phyloP scores from a whole-genome alignment of 2,797 vertebrate species.

The Leuciscus waleckii region DNA sequence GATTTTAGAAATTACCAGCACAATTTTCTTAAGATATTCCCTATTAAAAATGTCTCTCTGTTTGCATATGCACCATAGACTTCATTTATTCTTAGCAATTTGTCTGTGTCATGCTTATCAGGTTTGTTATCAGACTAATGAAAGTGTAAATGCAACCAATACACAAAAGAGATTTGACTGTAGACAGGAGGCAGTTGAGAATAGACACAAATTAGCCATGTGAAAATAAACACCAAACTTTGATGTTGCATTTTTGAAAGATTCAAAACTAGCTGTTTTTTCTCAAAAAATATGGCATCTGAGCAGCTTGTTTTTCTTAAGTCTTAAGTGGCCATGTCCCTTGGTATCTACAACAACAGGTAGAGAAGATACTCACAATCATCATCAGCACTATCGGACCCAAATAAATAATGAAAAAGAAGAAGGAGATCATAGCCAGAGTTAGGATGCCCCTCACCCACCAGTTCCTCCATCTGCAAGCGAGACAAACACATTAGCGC shows the following conservation, averaged over 20 bases:
- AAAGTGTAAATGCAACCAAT: background rate
- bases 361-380: constrained; percentile 85
- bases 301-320: background rate
- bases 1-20: background rate
- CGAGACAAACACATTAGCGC: constrained; percentile 26
- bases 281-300: background rate
- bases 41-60: background rate
- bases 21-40: background rate
- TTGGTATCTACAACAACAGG: background rate
- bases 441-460: constrained; percentile 98
- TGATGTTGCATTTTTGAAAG: constrained; percentile 3
- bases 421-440: constrained; percentile 96
- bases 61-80: background rate
- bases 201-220: background rate
- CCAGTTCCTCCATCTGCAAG: constrained; percentile 97
- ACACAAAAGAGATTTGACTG: background rate
- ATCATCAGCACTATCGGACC: constrained; percentile 98
- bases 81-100: background rate
- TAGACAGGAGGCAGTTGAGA: background rate
- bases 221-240: background rate
- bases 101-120: background rate
- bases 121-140: background rate
- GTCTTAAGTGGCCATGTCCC: background rate
- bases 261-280: background rate
- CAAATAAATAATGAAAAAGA: constrained; percentile 98